Evolutionary conservation across 2,888 invertebrate species (phyloP), one percentile per base, ranked within the genome.

Genomic region (Octonoba sinensis): DNA sequence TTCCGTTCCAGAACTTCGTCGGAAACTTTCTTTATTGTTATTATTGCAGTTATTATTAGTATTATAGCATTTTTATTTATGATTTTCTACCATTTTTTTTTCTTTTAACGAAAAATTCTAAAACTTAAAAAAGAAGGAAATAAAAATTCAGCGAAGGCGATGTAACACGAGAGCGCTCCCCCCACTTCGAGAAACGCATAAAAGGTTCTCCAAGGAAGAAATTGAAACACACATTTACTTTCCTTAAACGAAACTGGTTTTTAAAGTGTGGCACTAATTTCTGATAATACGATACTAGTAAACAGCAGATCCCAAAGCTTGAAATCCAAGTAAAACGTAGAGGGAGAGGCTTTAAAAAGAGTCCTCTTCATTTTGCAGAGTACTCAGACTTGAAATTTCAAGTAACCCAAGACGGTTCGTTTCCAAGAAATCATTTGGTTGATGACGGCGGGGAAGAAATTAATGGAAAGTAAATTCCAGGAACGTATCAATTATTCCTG

Each of bases 401-500:
- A 62, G 76, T 77, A 70, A 70, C 64, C 62, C 54, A 62, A 67
- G 67, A 74, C 27, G 69, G 36, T 76, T 60, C 49, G 27, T 64
- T 71, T 54, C 59, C 56, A 51, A 51, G 72, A 79, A 81, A 81
- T 81, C 79, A 73, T 81, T 81, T 81, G 79, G 69, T 36, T 72
- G 71, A 71, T 78, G 78, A 78, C 72, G 78, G 62, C 67, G 67
- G 62, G 18, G 73, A 64, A 67, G 73, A 81, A 73, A 73, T 81
- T 81, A 81, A 81, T 81, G 79, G 73, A 81, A 81, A 69, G 73
- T 64, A 81, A 73, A 81, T 73, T 73, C 69, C 46, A 64, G 56
- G 73, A 81, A 81, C 79, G 79, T 81, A 81, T 81, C 79, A 81
- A 81, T 81, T 81, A 81, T 81, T 81, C 79, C 18, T n/a, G 44